These are phyloP conservation scores for Argya squamiceps DNA, from an alignment of 2,797 vertebrate species.

Conservation along the genomic window DNA sequence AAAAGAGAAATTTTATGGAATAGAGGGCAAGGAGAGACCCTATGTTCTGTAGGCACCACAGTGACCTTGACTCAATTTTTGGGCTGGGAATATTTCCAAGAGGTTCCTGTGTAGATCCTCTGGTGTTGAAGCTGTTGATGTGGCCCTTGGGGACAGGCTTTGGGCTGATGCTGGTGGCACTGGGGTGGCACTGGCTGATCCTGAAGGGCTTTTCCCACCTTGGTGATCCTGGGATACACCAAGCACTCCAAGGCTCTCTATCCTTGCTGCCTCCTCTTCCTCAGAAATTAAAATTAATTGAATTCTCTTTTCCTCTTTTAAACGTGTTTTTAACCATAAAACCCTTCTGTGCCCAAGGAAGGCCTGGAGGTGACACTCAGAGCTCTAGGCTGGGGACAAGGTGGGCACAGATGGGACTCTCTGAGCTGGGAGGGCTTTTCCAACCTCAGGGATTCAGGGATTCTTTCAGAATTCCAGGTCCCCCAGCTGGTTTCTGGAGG, in stretches of 20 bases:
- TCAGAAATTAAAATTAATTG: rapidly evolving
- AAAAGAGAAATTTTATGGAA: neutral
- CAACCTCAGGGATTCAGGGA: neutral
- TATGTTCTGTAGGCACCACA: neutral
- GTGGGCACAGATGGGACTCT: rapidly evolving
- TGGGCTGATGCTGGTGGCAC: neutral
- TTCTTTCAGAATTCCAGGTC: neutral
- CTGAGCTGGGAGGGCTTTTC: neutral
- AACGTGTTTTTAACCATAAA: neutral
- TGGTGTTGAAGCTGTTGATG: neutral
- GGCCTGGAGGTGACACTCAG: neutral
- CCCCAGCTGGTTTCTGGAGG: neutral
- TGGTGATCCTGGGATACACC: neutral
- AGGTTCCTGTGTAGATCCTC: neutral
- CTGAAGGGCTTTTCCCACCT: neutral
- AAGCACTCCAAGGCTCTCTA: neutral
- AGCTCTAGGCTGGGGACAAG: neutral
- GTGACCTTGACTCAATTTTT: neutral
- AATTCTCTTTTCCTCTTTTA: neutral
- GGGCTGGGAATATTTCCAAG: neutral
- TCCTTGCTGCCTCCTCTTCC: neutral
- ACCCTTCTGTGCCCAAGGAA: neutral
- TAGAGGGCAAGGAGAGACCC: neutral
- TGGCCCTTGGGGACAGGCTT: neutral
- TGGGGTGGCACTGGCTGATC: neutral